Conservation (phyloP, 2,113 vertebrate species). For the Lamprotornis superbus region DNA sequence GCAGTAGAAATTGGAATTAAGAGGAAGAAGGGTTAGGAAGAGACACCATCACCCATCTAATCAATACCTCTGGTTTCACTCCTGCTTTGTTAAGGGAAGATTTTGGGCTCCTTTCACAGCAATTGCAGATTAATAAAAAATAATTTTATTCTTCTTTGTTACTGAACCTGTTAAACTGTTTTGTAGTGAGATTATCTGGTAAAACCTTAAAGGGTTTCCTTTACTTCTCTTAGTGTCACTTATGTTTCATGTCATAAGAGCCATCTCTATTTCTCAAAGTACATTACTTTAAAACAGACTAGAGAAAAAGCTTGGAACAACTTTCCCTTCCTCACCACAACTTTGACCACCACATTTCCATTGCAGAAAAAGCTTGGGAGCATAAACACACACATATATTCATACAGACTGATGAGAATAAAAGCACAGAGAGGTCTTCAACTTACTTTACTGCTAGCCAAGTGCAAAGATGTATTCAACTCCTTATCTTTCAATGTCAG, state of each 20-base stretch:
- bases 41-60: background rate
- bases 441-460: constrained; percentile 92
- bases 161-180: background rate
- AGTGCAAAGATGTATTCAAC: constrained; percentile 89
- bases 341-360: background rate
- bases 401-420: background rate
- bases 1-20: background rate
- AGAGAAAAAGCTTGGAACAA: background rate
- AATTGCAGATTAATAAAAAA: background rate
- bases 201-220: background rate
- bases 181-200: background rate
- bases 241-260: background rate
- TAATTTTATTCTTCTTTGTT: background rate
- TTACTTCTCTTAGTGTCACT: background rate
- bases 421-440: background rate
- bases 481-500: constrained; percentile 85
- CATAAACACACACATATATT: background rate
- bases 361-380: background rate
- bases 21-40: background rate
- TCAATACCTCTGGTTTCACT: background rate
- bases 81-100: background rate
- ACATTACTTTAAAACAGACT: background rate
- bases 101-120: background rate
- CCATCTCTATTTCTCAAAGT: background rate
- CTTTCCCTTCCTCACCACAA: background rate